Conservation (phyloP, 2,797 vertebrate genomes). For the Aldrovandia affinis region DNA sequence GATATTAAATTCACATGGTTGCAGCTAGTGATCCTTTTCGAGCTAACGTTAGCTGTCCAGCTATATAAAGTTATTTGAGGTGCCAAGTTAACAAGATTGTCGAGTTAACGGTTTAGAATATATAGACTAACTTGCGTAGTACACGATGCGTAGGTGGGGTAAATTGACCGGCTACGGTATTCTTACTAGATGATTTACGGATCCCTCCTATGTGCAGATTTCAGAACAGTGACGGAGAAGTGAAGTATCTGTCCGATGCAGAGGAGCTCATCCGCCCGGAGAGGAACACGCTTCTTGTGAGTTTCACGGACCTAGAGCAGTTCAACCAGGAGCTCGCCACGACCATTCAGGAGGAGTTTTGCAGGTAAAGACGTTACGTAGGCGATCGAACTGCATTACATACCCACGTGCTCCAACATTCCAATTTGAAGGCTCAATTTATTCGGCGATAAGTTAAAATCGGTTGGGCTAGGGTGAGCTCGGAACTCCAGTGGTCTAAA, state of each 20-base stretch:
- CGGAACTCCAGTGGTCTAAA: no score
- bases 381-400: no score
- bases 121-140: not conserved
- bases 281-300: conserved; percentile 90
- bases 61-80: no score
- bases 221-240: conserved; percentile 88
- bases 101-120: no score
- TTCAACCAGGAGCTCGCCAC: conserved; percentile 98
- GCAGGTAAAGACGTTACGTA: conserved; percentile 76
- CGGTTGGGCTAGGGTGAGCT: no score
- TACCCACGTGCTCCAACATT: no score
- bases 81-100: no score
- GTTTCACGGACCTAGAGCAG: conserved; percentile 90
- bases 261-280: conserved; percentile 96
- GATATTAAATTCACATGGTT: not conserved
- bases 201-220: conserved; percentile 72
- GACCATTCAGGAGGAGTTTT: conserved; percentile 95
- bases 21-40: not conserved
- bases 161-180: not conserved
- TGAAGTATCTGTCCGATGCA: conserved; percentile 89
- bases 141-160: not conserved
- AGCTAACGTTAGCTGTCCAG: not conserved
- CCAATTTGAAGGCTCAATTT: no score
- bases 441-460: no score
- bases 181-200: not conserved